Conservation (phyloP, 1,140 invertebrate species). For the Venustaconcha ellipsiformis region DNA sequence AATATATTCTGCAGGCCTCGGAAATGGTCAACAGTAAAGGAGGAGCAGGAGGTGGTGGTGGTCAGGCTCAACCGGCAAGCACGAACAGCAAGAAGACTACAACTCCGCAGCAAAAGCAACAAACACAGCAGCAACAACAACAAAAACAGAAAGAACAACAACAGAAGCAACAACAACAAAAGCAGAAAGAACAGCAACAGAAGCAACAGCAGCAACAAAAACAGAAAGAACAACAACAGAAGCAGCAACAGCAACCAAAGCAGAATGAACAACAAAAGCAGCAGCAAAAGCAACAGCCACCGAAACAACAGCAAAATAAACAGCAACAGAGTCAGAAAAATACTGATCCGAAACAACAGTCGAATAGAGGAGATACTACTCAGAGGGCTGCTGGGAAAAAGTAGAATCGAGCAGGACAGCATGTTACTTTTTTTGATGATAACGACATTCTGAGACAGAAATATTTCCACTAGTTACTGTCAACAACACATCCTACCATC, state of each 20-base stretch:
- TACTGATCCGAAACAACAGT: no score
- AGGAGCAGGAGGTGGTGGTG: neutral
- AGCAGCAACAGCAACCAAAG: slow-evolving; percentile 9
- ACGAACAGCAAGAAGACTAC: slow-evolving; percentile 4
- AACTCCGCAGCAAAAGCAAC: neutral
- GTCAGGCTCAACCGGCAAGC: neutral
- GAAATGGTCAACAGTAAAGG: slow-evolving; percentile 21
- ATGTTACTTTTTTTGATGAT: no score
- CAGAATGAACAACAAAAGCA: slow-evolving; percentile 2
- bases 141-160: slow-evolving; percentile 2
- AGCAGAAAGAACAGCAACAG: slow-evolving; percentile 8
- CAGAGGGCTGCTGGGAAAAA: no score
- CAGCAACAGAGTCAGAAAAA: no score
- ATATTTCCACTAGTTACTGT: no score
- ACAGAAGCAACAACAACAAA: slow-evolving; percentile 12
- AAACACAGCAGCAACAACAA: neutral
- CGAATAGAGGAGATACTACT: no score
- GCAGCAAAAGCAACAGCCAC: slow-evolving; percentile 3
- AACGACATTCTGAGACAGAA: no score
- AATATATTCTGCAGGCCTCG: slow-evolving; percentile 10
- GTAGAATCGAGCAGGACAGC: no score
- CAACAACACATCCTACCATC: no score
- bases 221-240: neutral
- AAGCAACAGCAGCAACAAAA: slow-evolving; percentile 5
- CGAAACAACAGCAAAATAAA: neutral